Conservation (phyloP, 2,797 vertebrate genomes). For the Lithobates sylvaticus region DNA sequence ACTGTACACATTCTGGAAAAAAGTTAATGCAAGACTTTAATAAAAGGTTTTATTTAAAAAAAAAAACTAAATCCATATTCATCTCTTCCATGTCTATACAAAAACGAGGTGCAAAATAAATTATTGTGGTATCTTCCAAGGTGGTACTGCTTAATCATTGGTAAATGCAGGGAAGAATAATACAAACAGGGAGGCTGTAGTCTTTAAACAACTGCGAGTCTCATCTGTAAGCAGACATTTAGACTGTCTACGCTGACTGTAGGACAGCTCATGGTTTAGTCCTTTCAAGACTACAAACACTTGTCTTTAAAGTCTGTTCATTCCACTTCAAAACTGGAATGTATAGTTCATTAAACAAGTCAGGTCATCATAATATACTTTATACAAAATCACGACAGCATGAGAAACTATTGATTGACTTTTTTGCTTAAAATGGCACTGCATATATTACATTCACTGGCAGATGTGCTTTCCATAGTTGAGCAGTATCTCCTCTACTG, state of each 20-base stretch:
- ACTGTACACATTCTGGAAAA: too few species aligned
- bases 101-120: slow-evolving; percentile 18
- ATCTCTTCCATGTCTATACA: not conserved
- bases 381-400: not conserved
- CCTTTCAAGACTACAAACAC: not conserved
- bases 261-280: too few species aligned
- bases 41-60: too few species aligned
- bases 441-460: slow-evolving; percentile 10
- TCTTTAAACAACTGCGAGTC: not conserved
- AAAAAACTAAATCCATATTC: too few species aligned
- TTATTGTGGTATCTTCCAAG: not conserved
- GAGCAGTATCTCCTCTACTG: not conserved
- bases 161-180: not conserved
- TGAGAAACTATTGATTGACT: not conserved
- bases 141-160: not conserved
- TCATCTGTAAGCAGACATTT: not conserved
- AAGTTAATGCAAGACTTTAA: too few species aligned
- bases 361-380: not conserved
- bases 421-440: slow-evolving; percentile 14
- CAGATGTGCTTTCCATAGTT: slow-evolving; percentile 24
- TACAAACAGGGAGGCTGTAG: not conserved
- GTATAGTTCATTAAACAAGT: not conserved
- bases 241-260: not conserved
- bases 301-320: not conserved
- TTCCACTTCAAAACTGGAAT: not conserved